phyloP scores from a whole-genome alignment of 2,888 invertebrate genomes.

The Eupithecia vulgata region DNA sequence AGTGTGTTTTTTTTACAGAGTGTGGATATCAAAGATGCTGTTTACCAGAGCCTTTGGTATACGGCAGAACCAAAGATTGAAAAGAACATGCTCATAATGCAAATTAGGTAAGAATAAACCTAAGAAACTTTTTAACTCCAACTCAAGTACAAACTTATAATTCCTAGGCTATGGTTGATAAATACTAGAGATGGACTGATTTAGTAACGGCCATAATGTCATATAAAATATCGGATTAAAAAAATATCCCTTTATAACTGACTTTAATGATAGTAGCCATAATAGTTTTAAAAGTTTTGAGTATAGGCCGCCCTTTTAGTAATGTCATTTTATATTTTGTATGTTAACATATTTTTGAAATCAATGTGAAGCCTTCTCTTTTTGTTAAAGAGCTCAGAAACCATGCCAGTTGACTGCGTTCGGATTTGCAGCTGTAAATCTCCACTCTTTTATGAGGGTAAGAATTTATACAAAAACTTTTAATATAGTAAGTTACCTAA shows the following conservation, averaged over 20 bases:
- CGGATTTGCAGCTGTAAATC: conserved; percentile 24
- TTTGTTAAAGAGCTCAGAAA: conserved; percentile 1
- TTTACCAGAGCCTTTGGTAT: conserved; percentile 12
- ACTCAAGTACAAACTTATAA: neutral
- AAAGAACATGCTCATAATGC: conserved; percentile 2
- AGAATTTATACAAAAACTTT: neutral
- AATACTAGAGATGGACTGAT: neutral
- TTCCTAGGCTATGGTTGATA: neutral
- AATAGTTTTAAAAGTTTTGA: too few relatives aligned
- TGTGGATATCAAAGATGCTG: conserved; percentile 3
- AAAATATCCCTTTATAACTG: too few relatives aligned
- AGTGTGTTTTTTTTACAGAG: neutral
- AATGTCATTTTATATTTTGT: too few relatives aligned
- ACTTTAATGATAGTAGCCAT: too few relatives aligned
- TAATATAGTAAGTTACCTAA: neutral
- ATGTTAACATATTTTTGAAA: neutral
- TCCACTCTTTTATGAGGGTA: conserved; percentile 11
- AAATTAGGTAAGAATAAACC: neutral
- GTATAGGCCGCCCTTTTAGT: too few relatives aligned
- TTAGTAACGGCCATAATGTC: too few relatives aligned
- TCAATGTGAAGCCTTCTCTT: neutral
- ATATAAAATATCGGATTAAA: too few relatives aligned
- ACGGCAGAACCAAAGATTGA: neutral
- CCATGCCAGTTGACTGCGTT: conserved; percentile 23
- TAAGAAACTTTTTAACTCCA: too few relatives aligned